Evolutionary conservation across 2,888 invertebrate species (phyloP), one percentile per base, ranked within the genome.

Genomic region (Drosophila hawaiiensis): DNA sequence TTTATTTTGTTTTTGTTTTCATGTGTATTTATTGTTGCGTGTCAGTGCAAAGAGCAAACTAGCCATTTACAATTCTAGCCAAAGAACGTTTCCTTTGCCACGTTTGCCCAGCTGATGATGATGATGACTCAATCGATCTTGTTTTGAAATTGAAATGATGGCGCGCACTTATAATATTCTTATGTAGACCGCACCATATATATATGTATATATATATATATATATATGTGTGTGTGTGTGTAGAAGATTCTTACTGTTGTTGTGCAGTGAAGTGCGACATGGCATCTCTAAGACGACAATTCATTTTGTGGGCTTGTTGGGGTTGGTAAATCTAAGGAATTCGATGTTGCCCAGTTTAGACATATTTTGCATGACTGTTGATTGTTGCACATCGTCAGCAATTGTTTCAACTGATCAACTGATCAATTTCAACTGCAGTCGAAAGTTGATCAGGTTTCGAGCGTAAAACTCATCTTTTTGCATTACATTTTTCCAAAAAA

Each of bases 61-160:
- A 41, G n/a, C 25, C 35, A 37, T 5, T 47, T 14, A 53, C 10
- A 53, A 35, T 61, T 56, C 60, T 55, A 68, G 22, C 65, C 55
- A 60, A 52, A 71, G 71, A 68, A 62, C 53, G 52, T 73, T 82
- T 78, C 82, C 68, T 82, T 79, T 79, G 80, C 82, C 82, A 78
- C 62, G 55, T 59, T 65, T n/a, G 37, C 28, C 28, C 28, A 39
- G 28, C 58, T 41, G 58, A 53, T 29, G 69, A 6, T 25, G 69
- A 80, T 29, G 71, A 77, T 83, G 87, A 83, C 78, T 83, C 87
- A 86, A 63, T 72, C 71, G 87, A 80, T 80, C 81, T 83, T 85
- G 73, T 69, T 85, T 85, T 80, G 62, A 76, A 80, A 66, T 71
- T 76, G n/a, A 71, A 79, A 80, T 83, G 66, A 78, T 82, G 61